A percentile compares a stretch with the other conserved stretches of the same genome.
These are phyloP conservation scores for Allacma fusca DNA, from an alignment of 2,888 invertebrate genomes.

Conservation along the genomic window DNA sequence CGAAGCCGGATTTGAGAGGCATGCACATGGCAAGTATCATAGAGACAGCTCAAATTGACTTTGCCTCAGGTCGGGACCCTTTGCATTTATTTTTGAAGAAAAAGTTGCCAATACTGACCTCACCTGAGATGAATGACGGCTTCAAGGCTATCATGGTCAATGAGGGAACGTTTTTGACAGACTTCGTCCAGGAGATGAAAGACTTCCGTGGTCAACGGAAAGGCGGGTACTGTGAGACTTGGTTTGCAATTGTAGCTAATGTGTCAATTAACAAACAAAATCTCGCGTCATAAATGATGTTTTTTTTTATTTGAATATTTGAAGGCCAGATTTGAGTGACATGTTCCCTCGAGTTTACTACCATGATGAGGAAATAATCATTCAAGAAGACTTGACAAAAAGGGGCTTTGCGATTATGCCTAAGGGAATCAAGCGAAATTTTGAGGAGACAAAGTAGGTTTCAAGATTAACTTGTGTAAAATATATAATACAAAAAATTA, in stretches of 20 bases:
- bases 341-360: conserved; percentile 30
- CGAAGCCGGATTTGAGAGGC: too few relatives aligned
- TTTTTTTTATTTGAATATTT: neutral
- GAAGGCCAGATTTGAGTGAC: neutral
- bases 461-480: too few relatives aligned
- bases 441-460: conserved; percentile 32
- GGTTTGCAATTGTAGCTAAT: too few relatives aligned
- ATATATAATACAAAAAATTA: too few relatives aligned
- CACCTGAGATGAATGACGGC: neutral
- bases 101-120: neutral
- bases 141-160: neutral
- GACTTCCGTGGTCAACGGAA: neutral
- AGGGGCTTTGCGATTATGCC: conserved; percentile 22
- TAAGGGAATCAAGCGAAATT: too few relatives aligned
- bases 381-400: conserved; percentile 27
- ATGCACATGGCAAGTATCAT: conserved; percentile 28
- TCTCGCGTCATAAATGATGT: neutral
- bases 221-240: conserved; percentile 2
- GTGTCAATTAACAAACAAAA: too few relatives aligned
- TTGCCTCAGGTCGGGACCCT: neutral
- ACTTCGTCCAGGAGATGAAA: too few relatives aligned
- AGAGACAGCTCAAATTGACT: neutral
- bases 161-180: neutral
- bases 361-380: conserved; percentile 17
- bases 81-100: conserved; percentile 26